phyloP scores from a whole-genome alignment of 2,797 vertebrate species.

The Sus cebifrons region DNA sequence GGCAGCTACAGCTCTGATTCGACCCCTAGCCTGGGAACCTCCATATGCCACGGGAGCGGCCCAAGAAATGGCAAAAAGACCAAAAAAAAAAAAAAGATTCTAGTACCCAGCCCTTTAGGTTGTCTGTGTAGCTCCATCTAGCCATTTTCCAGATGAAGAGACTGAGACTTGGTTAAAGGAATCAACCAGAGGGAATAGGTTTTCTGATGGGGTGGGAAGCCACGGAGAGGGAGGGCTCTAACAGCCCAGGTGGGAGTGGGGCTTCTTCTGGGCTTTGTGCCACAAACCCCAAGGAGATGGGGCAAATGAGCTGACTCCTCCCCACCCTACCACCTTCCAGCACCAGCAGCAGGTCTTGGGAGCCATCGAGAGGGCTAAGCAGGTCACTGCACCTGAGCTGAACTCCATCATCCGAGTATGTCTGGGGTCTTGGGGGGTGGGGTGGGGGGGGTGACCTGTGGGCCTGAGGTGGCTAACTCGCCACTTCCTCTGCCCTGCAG shows the following conservation, averaged over 20 bases:
- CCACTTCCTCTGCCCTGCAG: conserved; percentile 90
- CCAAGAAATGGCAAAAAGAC: no score
- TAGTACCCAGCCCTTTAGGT: background rate
- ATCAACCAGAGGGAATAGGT: background rate
- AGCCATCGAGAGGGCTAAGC: conserved; percentile 98
- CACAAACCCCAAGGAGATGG: background rate
- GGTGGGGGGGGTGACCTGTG: fast-evolving
- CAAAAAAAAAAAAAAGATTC: no score
- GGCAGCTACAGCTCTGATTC: no score
- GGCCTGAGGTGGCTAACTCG: background rate
- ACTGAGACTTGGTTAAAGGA: background rate
- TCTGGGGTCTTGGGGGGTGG: background rate
- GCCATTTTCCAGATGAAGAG: background rate
- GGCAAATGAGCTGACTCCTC: background rate
- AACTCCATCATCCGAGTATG: conserved; percentile 99
- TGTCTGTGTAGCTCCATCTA: background rate
- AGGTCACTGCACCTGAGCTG: conserved; percentile 98
- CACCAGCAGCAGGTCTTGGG: conserved; percentile 99
- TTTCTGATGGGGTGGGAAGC: background rate
- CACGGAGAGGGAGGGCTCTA: background rate
- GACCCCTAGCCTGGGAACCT: no score
- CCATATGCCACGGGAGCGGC: no score
- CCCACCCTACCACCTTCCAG: conserved; percentile 86
- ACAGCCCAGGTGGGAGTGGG: no score
- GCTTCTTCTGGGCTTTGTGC: background rate